Base-by-base conservation (phyloP, 2,888 invertebrate genomes). In the Zele albiditarsus region DNA sequence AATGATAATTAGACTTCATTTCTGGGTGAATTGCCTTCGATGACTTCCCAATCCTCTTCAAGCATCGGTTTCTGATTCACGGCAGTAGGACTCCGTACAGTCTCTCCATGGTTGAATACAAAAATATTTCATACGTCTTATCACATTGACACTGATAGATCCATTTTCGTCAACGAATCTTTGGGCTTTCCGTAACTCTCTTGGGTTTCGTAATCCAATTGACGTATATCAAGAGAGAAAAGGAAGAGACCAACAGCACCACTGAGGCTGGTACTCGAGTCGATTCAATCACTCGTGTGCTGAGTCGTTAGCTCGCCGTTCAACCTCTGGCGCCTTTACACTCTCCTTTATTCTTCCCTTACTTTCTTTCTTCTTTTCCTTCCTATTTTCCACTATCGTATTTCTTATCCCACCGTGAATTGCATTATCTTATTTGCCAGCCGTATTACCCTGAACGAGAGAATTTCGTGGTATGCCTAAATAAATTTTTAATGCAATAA, bases 151-250 rank as follows among this genome's bases (percentile, higher is more conserved):
- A 20, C 6, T 23, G 20, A 4, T 53, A 23, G 53, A 20, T 53
- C 20, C 20, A 5, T n/a, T 53, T 53, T 20, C 4, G 20, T 53
- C 20, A 6, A 53, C 20, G 23, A 20, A 20, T 23, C 4, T 20
- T 6, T 20, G 53, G 20, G 6, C 10, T 53, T 6, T 20, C 6
- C 53, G 53, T 53, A 53, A 20, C 53, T n/a, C 23, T 33, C 10
- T 79, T 80, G 78, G 87, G 87, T 87, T 87, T 88, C 88, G 85
- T 88, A 88, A 88, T 87, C 88, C 86, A 84, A 84, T 87, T 87
- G 85, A 86, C 84, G 79, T 83, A 84, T 79, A 82, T 70, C 77
- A 20, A 20, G 53, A 53, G 20, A 53, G 20, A 20, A 20, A 8
- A 73, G 69, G 46, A 60, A 65, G 60, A n/a, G 23, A 38, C 38